Evolutionary conservation across 2,888 invertebrate species (phyloP).

Genomic region (Plebejus argus): DNA sequence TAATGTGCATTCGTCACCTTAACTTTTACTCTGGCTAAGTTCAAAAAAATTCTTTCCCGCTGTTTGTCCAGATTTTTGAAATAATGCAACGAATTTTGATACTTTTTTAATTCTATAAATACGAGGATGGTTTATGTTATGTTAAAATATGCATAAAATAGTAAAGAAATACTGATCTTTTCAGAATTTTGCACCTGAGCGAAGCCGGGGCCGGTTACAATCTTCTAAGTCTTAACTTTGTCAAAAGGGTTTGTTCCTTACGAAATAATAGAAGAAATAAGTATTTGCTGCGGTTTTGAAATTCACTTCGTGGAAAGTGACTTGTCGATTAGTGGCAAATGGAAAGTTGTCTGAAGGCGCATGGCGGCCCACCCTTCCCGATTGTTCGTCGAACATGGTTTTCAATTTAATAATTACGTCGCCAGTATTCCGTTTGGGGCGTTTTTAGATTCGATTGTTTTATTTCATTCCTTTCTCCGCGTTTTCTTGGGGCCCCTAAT

Average conservation of each 20-base stretch:
- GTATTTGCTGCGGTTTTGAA: background rate
- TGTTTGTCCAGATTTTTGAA: too few relatives aligned
- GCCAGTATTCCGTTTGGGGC: conserved; percentile 56
- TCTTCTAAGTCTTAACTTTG: background rate
- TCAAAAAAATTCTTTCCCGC: too few relatives aligned
- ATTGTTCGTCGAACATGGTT: conserved; percentile 64
- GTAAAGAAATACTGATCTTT: background rate
- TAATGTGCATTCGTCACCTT: too few relatives aligned
- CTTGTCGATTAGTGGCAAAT: conserved; percentile 34
- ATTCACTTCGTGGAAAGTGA: background rate
- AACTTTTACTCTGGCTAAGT: too few relatives aligned
- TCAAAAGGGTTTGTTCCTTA: background rate
- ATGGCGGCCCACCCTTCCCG: conserved; percentile 50
- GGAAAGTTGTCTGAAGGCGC: conserved; percentile 40
- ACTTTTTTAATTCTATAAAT: too few relatives aligned
- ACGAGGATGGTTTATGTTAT: background rate
- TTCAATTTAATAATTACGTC: conserved; percentile 77
- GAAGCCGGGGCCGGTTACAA: background rate
- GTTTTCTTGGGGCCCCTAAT: conserved; percentile 51
- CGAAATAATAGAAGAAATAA: background rate
- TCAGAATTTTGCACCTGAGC: background rate
- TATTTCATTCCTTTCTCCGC: conserved; percentile 64
- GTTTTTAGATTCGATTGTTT: conserved; percentile 76
- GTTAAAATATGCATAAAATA: background rate
- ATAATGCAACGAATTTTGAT: too few relatives aligned